Conservation (phyloP, 2,888 invertebrate species). For the Mesodorylaimus sp. region DNA sequence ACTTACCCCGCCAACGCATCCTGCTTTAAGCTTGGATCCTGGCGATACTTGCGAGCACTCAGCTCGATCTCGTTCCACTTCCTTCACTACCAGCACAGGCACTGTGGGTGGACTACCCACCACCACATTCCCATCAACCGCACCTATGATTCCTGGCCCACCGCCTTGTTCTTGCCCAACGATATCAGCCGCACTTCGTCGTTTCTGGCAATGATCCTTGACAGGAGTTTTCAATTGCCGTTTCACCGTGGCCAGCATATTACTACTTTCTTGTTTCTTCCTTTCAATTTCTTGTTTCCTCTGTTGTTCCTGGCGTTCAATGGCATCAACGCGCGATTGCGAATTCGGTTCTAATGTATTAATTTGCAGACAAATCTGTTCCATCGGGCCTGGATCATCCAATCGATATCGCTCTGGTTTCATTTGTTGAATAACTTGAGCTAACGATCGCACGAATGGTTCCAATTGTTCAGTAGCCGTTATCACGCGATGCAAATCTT, state of each 20-base stretch:
- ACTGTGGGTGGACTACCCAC: neutral
- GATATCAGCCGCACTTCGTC: neutral
- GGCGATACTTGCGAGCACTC: neutral
- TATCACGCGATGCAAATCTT: conserved; percentile 3
- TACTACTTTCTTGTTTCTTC: conserved; percentile 14
- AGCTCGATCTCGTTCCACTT: neutral
- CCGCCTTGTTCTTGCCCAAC: too few relatives aligned
- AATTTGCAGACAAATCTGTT: conserved; percentile 29
- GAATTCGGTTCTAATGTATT: conserved; percentile 32
- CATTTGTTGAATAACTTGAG: conserved; percentile 14
- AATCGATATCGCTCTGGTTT: conserved; percentile 14
- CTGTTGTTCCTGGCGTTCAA: conserved; percentile 13
- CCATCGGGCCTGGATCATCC: conserved; percentile 27
- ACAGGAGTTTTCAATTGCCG: conserved; percentile 14
- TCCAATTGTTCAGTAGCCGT: neutral
- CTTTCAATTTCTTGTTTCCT: conserved; percentile 13
- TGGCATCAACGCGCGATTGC: conserved; percentile 21
- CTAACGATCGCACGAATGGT: conserved; percentile 16
- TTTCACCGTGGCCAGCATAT: conserved; percentile 13
- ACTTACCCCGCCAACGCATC: too few relatives aligned
- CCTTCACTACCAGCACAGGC: neutral
- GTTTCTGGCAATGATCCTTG: too few relatives aligned
- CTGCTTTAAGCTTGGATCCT: too few relatives aligned
- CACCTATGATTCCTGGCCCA: too few relatives aligned
- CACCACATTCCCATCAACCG: neutral